A percentile compares a stretch with the other conserved stretches of the same genome.
Conservation (phyloP, 2,797 vertebrate species). For the Potorous gilbertii region DNA sequence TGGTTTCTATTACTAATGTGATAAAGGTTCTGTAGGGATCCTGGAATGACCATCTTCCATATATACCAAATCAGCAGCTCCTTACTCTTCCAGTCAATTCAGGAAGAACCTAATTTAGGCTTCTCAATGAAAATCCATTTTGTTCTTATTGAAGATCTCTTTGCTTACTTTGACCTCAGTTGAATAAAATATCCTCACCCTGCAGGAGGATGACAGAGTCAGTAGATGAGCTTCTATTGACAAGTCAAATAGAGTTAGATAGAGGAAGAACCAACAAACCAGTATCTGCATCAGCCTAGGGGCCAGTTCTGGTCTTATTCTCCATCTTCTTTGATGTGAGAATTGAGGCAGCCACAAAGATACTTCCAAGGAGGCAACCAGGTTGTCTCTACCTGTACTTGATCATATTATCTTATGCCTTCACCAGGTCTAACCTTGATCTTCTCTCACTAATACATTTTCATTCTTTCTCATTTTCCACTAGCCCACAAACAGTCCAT, state of each 20-base stretch:
- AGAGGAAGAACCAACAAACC: neutral
- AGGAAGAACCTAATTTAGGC: neutral
- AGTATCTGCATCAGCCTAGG: neutral
- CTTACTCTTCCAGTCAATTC: neutral
- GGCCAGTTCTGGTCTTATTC: neutral
- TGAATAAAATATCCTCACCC: neutral
- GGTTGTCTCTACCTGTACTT: neutral
- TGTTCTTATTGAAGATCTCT: neutral
- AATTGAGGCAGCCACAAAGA: neutral
- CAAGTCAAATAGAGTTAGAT: neutral
- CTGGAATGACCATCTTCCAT: neutral
- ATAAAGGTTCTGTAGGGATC: neutral
- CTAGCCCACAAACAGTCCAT: no score
- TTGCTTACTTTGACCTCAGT: neutral
- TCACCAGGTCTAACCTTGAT: neutral
- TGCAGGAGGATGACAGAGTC: neutral
- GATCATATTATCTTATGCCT: neutral
- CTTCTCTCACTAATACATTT: neutral
- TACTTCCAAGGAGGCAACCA: neutral
- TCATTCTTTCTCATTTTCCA: neutral
- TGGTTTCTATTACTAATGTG: neutral
- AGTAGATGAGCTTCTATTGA: neutral
- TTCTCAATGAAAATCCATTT: neutral
- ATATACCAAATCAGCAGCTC: neutral
- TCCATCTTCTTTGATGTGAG: neutral